Conservation (phyloP, 2,888 invertebrate genomes). For the Chromoteleia sp. region DNA sequence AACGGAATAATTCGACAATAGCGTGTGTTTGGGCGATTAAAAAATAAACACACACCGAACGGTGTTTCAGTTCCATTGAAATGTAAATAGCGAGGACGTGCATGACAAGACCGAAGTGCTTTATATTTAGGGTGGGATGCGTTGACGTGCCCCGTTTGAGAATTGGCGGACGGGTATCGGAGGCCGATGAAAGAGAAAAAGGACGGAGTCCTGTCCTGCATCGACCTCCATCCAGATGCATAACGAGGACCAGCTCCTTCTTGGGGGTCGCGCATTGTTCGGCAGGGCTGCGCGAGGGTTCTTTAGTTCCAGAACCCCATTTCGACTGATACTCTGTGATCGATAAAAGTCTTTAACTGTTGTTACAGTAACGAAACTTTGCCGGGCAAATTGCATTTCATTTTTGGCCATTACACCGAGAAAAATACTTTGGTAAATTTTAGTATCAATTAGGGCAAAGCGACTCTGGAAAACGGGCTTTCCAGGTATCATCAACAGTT, state of each 20-base stretch:
- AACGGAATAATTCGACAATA: neutral
- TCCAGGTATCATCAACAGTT: no score
- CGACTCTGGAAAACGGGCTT: no score
- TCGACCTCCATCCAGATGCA: conserved; percentile 48
- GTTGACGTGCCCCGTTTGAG: conserved; percentile 63
- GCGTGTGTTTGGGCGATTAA: conserved; percentile 25
- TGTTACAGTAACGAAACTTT: conserved; percentile 74
- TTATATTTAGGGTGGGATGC: conserved; percentile 51
- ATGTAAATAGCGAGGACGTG: conserved; percentile 58
- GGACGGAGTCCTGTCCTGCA: conserved; percentile 17
- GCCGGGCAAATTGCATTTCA: conserved; percentile 12
- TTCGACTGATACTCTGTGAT: conserved; percentile 79
- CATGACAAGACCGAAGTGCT: conserved; percentile 46
- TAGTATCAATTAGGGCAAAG: no score
- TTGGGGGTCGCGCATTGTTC: conserved; percentile 79
- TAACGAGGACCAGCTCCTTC: conserved; percentile 53
- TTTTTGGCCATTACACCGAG: neutral
- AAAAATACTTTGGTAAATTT: no score
- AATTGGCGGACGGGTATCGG: conserved; percentile 53
- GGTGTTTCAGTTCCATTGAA: conserved; percentile 51
- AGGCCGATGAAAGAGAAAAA: conserved; percentile 35
- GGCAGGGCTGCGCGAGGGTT: conserved; percentile 78
- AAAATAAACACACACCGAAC: conserved; percentile 42
- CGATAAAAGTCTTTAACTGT: conserved; percentile 77
- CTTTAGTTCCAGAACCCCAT: conserved; percentile 74